Percentiles rank a stretch among this genome's conserved stretches.
phyloP scores from a whole-genome alignment of 2,113 vertebrate genomes.

The Proterorhinus semilunaris region DNA sequence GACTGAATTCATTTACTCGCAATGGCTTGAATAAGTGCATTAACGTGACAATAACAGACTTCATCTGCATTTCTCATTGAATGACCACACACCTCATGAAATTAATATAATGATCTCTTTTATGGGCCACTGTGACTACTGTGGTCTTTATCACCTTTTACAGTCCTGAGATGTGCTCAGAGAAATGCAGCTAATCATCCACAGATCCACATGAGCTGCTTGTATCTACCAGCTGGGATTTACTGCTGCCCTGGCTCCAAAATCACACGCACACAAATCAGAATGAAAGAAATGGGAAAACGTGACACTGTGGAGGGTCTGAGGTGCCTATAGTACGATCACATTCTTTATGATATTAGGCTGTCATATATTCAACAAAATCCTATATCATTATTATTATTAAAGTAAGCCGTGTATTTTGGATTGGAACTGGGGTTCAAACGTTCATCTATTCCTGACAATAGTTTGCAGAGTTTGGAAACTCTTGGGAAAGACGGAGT shows the following conservation, averaged over 20 bases:
- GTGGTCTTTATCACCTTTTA: slow-evolving; percentile 24
- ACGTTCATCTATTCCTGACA: background rate
- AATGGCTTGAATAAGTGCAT: too few relatives aligned
- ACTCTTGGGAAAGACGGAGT: background rate
- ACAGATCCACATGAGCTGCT: slow-evolving; percentile 40
- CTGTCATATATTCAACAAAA: background rate
- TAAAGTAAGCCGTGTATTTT: background rate
- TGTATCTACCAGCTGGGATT: slow-evolving; percentile 44
- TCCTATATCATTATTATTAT: background rate
- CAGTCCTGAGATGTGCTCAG: slow-evolving; percentile 15
- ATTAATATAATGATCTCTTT: slow-evolving; percentile 17
- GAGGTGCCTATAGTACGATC: background rate
- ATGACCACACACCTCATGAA: background rate
- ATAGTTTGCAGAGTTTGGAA: background rate
- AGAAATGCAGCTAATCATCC: slow-evolving; percentile 54
- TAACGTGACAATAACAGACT: background rate
- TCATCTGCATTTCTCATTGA: background rate
- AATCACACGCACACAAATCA: slow-evolving; percentile 2
- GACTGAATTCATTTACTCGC: too few relatives aligned
- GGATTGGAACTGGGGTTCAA: background rate
- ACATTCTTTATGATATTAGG: slow-evolving; percentile 1
- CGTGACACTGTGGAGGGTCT: slow-evolving; percentile 5
- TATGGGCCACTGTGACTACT: slow-evolving; percentile 12
- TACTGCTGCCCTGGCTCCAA: slow-evolving; percentile 34
- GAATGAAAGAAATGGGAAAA: slow-evolving; percentile 13